Evolutionary conservation across 2,888 invertebrate species (phyloP), one percentile per base, ranked within the genome.

Genomic region (Erebia ligea): DNA sequence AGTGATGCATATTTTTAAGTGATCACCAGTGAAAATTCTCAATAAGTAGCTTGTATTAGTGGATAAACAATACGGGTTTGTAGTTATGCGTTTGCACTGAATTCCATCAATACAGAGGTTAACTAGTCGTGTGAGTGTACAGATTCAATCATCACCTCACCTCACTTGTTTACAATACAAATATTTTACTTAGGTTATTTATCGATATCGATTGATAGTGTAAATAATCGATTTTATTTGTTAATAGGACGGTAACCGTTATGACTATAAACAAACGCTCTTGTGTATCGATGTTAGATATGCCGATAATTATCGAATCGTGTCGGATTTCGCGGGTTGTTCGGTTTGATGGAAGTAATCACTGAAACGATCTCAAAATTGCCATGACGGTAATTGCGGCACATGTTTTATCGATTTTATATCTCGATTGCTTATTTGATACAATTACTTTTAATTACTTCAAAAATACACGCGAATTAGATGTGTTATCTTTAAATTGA

Each of bases 381-480:
- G 81, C 84, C 81, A 81, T 86, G 89, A 88, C 87, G 85, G 83
- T 91, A 91, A 91, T 91, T 89, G 88, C 85, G 79, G 81, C 80
- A 71, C 84, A 78, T 79, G 79, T 78, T 19, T 85, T 85, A 87
- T 87, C 85, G 82, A 85, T 81, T 77, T 75, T 56, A 68, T 59
- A 68, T 72, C 62, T 71, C 61, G 67, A 69, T 64, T 67, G 63
- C 45, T 48, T 48, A 59, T 62, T 68, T 48, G 68, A 65, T 75
- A 21, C 68, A 71, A 67, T 64, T 66, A 78, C 11, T 48, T 56
- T 67, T 25, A 52, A 59, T 65, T 65, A 11, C 25, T 10, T 59
- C 42, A n/a, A 65, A 66, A 56, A 62, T 66, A 71, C 17, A 63
- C 50, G 48, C 17, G 34, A 48, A 50, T 54, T 52, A 57, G 62